Evolutionary conservation across 2,797 vertebrate genomes (phyloP).

Genomic region (Orientallactaga sibirica): DNA sequence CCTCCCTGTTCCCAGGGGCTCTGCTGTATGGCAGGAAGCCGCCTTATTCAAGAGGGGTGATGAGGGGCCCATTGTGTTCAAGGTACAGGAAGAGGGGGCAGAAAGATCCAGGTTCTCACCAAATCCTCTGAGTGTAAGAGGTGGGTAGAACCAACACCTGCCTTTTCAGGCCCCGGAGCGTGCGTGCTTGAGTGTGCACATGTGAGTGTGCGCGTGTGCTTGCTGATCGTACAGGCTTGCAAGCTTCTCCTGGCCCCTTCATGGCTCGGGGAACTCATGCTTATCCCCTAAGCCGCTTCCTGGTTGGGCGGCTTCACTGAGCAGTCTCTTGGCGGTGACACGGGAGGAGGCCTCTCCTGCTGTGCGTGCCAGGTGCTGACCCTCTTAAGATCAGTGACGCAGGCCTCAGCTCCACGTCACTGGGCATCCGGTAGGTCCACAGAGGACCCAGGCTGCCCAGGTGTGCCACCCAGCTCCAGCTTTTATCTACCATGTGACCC

Average conservation of each 20-base stretch:
- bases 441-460: neutral
- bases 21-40: slow-evolving; percentile 49
- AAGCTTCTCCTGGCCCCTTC: neutral
- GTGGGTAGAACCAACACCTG: fast-evolving
- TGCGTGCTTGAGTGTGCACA: too few species aligned
- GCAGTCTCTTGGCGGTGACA: neutral
- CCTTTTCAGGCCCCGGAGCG: neutral
- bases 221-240: fast-evolving
- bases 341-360: neutral
- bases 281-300: neutral
- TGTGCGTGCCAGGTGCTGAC: neutral
- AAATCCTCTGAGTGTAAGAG: neutral
- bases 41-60: neutral
- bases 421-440: neutral
- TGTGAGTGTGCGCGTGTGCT: too few species aligned
- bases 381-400: fast-evolving
- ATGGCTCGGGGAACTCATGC: neutral
- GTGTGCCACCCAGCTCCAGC: neutral
- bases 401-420: neutral
- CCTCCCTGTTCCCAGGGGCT: neutral
- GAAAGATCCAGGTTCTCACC: neutral
- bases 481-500: fast-evolving
- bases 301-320: neutral
- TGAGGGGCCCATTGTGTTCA: neutral
- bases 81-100: neutral